Base-by-base conservation (phyloP, 2,797 vertebrate species). In the Danio tinwini region DNA sequence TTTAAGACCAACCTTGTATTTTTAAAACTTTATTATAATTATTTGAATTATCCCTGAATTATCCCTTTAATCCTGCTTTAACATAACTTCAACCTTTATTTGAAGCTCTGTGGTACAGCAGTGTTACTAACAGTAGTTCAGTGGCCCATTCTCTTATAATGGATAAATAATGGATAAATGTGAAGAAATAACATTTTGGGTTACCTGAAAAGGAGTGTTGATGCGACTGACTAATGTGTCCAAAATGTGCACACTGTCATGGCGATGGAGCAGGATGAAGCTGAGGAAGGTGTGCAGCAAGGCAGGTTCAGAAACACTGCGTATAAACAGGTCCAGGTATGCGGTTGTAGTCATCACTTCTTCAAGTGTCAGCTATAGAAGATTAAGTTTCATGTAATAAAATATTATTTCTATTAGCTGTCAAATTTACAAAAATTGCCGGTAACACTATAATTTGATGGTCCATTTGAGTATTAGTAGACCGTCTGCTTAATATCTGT, bases 341-440 rank as follows among this genome's bases (percentile, higher is more conserved):
- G 97, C 97, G 0, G 98, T 99, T 16, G 97, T 99, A 73, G 98
- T 95, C 97, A 99, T 98, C 86, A 99, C 97, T 83, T 99, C 98
- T 87, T 99, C 98, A 75, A 99, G 91, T 0, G 97, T 98, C 81
- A 96, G 90, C 98, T 99, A 59, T 11, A 87, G 14, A 72, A 73
- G 11, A 47, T 37, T 0, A 58, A 6, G 19, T 13, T 45, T 49
- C 19, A 65, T 65, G 0, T 47, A 40, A 44, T 14, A 0, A 14
- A 21, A 55, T 42, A 2, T 19, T 42, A 55, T n/a, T 19, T 12
- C 17, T 42, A 53, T 13, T 0, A 14, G 17, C 69, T 45, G 13
- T 29, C 7, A 12, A 19, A 74, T 19, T 16, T 49, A 74, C 10
- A 5, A 19, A 62, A 12, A n/a, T n/a, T n/a, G n/a, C n/a, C n/a